Base-by-base conservation (phyloP, 2,888 invertebrate species). In the Drosophila phalerata region DNA sequence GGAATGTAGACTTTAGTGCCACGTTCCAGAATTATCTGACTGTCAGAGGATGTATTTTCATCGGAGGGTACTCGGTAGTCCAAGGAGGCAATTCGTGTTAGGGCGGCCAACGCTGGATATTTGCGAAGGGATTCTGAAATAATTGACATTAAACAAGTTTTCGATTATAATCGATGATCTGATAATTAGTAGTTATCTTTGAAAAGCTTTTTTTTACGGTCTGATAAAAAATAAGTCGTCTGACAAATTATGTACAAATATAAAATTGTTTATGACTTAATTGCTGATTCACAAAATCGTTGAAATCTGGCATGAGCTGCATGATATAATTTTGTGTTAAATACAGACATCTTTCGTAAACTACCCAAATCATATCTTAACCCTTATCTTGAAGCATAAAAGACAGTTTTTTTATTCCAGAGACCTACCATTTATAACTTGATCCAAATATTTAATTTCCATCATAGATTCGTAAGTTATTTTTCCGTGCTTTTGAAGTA, bases 361-460 rank as follows among this genome's bases (percentile, higher is more conserved):
- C 5, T 5, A 28, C 28, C 6, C 1, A 28, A n/a, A 34, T 34
- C 13, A 6, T n/a, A 37, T 37, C 0, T 37, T n/a, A 2, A n/a
- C n/a, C 11, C 37, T 3, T n/a, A 8, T 37, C n/a, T 37, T n/a
- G 6, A 8, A 6, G 2, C 5, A n/a, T 6, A 6, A 0, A 37
- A n/a, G 8, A n/a, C 8, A 8, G n/a, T n/a, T n/a, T n/a, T 37
- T 17, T 19, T 55, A 9, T 15, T 9, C 3, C 11, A 8, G 3
- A 22, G 9, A 67, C 76, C 73, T 79, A 94, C 94, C 94, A 49
- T 85, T 88, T 1, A 94, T 82, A 9, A 93, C 93, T 79, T 92
- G 92, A 53, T 93, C 93, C 62, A 94, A 74, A 77, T 94, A 94
- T 0, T 89, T 88, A 92, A 94, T 92, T 30, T 93, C 93, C 69